phyloP scores from a whole-genome alignment of 2,113 vertebrate species.

The Dasypus novemcinctus region DNA sequence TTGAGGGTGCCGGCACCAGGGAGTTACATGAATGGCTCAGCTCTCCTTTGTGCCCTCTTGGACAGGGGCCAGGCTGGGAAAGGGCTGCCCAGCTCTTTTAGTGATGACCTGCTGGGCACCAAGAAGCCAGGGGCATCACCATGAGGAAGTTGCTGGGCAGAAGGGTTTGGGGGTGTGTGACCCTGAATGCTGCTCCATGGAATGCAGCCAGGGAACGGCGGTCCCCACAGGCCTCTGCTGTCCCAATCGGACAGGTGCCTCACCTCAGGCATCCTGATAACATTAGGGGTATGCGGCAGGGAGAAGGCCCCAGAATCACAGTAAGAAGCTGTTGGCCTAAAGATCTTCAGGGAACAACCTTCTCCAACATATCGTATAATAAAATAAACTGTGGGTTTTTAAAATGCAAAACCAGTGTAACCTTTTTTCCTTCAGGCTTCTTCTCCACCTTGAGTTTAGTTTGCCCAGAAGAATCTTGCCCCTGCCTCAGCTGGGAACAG shows the following conservation, averaged over 20 bases:
- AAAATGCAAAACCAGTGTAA: not conserved
- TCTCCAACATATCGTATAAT: too few species aligned
- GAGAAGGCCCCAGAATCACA: not conserved
- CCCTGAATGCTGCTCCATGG: rapidly evolving
- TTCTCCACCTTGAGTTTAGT: not conserved
- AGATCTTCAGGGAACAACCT: not conserved
- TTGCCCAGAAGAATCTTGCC: not conserved
- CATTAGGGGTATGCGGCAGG: not conserved
- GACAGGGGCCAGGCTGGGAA: too few species aligned
- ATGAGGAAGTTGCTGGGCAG: too few species aligned
- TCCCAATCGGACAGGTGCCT: not conserved
- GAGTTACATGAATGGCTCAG: not conserved
- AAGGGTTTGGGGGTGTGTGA: too few species aligned
- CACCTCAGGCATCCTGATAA: not conserved
- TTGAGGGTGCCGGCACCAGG: not conserved
- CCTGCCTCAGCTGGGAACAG: not conserved
- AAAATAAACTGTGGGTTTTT: not conserved
- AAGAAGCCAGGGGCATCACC: rapidly evolving
- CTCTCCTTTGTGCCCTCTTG: not conserved
- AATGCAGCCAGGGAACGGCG: too few species aligned
- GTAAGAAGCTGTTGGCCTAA: not conserved
- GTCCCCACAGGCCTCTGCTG: too few species aligned
- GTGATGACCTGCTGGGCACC: rapidly evolving
- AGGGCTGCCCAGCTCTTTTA: not conserved
- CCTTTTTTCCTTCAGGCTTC: not conserved